phyloP scores from a whole-genome alignment of 2,797 vertebrate species.

The Macropus fuliginosus region DNA sequence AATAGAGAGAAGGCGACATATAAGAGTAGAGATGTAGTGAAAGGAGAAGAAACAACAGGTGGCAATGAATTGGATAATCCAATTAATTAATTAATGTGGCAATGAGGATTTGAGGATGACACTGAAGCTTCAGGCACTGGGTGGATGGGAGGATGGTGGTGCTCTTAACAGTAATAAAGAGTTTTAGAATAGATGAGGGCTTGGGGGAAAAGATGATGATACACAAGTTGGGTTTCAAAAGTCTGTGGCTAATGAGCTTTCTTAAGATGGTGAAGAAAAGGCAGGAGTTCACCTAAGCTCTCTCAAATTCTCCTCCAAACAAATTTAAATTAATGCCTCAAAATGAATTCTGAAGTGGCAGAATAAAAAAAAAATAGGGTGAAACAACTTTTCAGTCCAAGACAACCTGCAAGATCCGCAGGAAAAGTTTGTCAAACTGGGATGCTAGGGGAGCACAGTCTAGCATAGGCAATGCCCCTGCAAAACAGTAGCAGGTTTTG shows the following conservation, averaged over 20 bases:
- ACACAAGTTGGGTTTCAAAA: background rate
- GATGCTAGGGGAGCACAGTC: background rate
- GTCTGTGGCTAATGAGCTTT: background rate
- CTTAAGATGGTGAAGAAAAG: background rate
- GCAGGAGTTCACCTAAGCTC: background rate
- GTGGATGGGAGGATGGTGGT: background rate
- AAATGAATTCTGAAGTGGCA: background rate
- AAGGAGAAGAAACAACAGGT: background rate
- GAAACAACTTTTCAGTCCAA: background rate
- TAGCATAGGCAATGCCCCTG: background rate
- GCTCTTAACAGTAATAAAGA: background rate
- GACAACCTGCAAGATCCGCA: background rate
- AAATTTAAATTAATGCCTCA: background rate
- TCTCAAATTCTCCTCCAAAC: background rate
- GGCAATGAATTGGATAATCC: background rate
- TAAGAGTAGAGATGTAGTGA: background rate
- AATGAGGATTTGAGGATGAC: background rate
- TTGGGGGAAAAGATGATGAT: background rate
- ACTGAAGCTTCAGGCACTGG: background rate
- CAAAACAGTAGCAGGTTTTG: background rate
- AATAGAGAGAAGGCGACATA: background rate
- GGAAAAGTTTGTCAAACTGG: background rate
- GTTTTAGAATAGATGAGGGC: background rate
- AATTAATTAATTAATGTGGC: background rate
- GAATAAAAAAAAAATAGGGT: background rate